A percentile compares a stretch with the other conserved stretches of the same genome.
These are phyloP conservation scores for Melanotaenia duboulayi DNA, from an alignment of 2,113 vertebrate species.

Conservation along the genomic window DNA sequence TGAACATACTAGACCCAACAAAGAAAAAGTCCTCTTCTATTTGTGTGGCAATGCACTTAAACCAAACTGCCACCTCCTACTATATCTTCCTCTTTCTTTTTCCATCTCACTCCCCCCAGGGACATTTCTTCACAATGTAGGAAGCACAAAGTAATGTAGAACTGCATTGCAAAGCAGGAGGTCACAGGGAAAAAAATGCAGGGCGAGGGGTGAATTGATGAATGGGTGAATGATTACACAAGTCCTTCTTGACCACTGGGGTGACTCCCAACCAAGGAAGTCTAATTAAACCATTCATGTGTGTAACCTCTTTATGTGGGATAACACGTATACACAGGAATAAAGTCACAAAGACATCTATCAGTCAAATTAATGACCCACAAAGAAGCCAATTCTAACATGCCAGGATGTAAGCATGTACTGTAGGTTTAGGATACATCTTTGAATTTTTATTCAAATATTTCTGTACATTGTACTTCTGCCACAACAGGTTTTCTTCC, in stretches of 20 bases:
- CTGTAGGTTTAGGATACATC: neutral
- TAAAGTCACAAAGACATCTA: conserved; percentile 22
- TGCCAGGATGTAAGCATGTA: neutral
- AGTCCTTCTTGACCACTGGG: conserved; percentile 64
- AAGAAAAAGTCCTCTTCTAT: neutral
- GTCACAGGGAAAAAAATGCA: conserved; percentile 18
- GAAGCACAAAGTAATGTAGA: conserved; percentile 20
- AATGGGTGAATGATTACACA: conserved; percentile 56
- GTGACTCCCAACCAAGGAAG: conserved; percentile 52
- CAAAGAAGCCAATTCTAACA: conserved; percentile 7
- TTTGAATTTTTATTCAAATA: neutral
- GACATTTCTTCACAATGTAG: conserved; percentile 35
- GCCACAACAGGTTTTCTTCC: neutral
- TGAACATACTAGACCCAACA: neutral
- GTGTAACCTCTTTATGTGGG: conserved; percentile 52
- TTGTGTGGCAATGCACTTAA: neutral
- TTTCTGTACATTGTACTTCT: neutral
- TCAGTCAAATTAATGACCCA: conserved; percentile 53
- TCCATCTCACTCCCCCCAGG: neutral
- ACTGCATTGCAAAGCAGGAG: conserved; percentile 33
- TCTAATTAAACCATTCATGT: conserved; percentile 63
- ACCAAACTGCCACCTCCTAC: conserved; percentile 15
- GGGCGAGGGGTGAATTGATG: conserved; percentile 36
- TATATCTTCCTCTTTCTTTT: conserved; percentile 7
- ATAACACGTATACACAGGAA: conserved; percentile 47